Conservation (phyloP, 2,797 vertebrate species). For the Mormyrus hasselquistii region DNA sequence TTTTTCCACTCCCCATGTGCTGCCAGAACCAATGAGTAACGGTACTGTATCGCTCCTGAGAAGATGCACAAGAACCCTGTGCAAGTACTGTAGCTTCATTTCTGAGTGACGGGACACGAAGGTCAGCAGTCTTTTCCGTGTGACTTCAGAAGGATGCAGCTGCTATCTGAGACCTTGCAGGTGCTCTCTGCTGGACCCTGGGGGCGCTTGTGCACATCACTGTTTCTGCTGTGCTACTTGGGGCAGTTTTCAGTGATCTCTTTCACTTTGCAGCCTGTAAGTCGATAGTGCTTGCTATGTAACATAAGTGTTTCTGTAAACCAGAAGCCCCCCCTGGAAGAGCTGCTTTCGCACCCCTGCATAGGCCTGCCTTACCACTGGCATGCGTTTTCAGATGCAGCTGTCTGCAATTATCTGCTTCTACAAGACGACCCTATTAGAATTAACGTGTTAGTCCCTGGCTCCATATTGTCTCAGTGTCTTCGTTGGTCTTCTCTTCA, state of each 20-base stretch:
- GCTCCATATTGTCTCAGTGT: background rate
- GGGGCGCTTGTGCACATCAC: background rate
- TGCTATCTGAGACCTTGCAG: background rate
- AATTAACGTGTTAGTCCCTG: background rate
- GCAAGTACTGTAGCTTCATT: background rate
- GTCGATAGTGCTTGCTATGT: background rate
- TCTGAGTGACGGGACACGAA: background rate
- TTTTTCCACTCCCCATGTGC: background rate
- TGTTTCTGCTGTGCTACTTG: background rate
- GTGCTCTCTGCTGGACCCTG: background rate
- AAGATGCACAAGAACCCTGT: background rate
- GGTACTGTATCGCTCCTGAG: background rate
- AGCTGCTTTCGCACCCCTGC: background rate
- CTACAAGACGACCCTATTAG: background rate
- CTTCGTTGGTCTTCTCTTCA: constrained; percentile 2
- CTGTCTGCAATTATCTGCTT: background rate
- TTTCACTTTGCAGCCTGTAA: background rate
- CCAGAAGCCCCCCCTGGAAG: background rate
- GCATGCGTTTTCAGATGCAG: background rate
- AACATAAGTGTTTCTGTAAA: background rate
- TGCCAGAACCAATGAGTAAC: background rate
- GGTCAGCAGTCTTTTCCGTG: background rate
- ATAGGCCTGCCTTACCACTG: background rate
- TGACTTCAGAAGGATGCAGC: background rate
- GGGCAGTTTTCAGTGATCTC: background rate